Evolutionary conservation across 30 jellyfish, hydroid and myxozoan species (phyloP).

Genomic region (Hydractinia echinata): DNA sequence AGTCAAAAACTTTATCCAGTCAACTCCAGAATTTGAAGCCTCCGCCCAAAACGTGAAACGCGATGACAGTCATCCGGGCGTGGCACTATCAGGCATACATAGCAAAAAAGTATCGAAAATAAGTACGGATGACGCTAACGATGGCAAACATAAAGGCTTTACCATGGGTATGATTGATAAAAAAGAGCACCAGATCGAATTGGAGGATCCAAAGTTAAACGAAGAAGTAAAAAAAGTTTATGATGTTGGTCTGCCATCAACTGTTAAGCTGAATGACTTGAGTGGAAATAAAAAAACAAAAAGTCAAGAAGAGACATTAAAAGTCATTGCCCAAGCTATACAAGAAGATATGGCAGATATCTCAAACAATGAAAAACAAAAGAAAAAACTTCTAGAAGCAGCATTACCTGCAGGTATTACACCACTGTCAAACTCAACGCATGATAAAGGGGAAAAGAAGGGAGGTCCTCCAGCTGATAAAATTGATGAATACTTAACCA

Average conservation of each 20-base stretch:
- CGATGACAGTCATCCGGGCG: constrained; percentile 50
- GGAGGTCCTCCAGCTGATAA: constrained; percentile 15
- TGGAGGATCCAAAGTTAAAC: constrained; percentile 47
- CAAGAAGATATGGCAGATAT: constrained; percentile 59
- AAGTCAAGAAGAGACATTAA: constrained; percentile 64
- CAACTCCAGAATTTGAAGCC: not conserved
- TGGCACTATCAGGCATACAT: constrained; percentile 80
- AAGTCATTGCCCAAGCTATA: constrained; percentile 80
- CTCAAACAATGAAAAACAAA: constrained; percentile 21
- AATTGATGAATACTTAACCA: constrained; percentile 85
- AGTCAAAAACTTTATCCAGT: constrained; percentile 29
- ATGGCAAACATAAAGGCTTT: constrained; percentile 76
- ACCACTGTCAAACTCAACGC: not conserved
- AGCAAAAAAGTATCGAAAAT: constrained; percentile 34
- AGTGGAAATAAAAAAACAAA: not conserved
- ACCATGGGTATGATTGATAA: constrained; percentile 84
- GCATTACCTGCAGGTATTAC: not conserved
- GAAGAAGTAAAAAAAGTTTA: constrained; percentile 42
- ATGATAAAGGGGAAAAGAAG: not conserved
- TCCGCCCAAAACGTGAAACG: constrained; percentile 21
- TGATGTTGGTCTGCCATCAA: constrained; percentile 43
- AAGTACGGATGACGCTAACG: constrained; percentile 42
- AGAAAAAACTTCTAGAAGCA: not conserved
- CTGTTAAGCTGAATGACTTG: not conserved
- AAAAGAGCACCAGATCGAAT: constrained; percentile 28